Evolutionary conservation across 2,888 invertebrate species (phyloP).

Genomic region (Deroplatys truncata): DNA sequence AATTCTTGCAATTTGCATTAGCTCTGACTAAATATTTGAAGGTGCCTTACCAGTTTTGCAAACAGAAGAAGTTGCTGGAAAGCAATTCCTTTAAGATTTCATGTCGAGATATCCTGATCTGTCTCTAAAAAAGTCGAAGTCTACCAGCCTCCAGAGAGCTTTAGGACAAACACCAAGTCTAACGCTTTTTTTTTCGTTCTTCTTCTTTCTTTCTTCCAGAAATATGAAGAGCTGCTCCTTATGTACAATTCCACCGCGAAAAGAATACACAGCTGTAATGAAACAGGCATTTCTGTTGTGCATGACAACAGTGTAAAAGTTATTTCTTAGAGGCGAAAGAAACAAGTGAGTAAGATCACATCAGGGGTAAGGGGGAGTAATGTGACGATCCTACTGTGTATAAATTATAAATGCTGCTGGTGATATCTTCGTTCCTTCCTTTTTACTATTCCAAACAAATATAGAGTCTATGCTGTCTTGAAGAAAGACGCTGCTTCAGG

Average conservation of each 20-base stretch:
- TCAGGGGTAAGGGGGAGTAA: neutral
- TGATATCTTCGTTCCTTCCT: too few relatives aligned
- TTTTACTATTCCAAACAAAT: neutral
- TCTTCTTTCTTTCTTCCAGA: neutral
- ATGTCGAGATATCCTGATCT: neutral
- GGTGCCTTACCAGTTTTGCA: too few relatives aligned
- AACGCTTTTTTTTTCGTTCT: too few relatives aligned
- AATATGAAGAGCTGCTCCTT: neutral
- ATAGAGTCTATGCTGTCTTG: too few relatives aligned
- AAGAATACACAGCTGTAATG: neutral
- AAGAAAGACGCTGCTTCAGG: too few relatives aligned
- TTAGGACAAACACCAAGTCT: neutral
- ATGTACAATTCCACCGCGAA: neutral
- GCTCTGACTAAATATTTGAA: too few relatives aligned
- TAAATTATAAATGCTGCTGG: neutral
- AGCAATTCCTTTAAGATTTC: too few relatives aligned
- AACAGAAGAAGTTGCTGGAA: too few relatives aligned
- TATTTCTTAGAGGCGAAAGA: neutral
- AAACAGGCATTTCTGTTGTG: neutral
- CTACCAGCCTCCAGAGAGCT: neutral
- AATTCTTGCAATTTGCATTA: too few relatives aligned
- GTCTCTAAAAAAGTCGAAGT: neutral
- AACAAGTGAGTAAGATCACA: neutral
- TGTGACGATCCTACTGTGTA: neutral
- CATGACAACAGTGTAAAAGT: neutral